Evolutionary conservation across 2,797 vertebrate genomes (phyloP), one percentile per base, ranked within the genome.

Genomic region (Nyctalus aviator): DNA sequence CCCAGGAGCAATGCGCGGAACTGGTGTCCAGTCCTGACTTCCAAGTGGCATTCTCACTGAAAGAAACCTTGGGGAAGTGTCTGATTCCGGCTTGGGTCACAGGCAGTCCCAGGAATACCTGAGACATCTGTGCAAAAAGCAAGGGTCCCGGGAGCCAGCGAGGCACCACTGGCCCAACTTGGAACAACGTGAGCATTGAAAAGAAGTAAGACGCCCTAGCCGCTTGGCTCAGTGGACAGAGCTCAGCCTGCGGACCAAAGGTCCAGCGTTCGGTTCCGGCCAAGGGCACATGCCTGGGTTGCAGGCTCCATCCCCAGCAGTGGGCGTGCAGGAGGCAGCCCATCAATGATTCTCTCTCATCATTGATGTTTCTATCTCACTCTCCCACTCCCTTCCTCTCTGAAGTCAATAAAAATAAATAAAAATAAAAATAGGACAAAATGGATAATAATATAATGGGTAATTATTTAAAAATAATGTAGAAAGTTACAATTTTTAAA

Each of bases 401-500:
- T 30, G 25, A 62, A 62, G 59, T 6, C 59, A 30, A 62, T 62
- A 62, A 30, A 62, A 62, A 30, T 62, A 14, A 30, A 53, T 46
- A 59, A 75, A 46, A 46, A 12, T 46, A 77, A 83, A 41, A 59
- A 75, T 32, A 41, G 30, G 64, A 30, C 55, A 41, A 57, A 77
- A 84, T 23, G 21, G 50, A 32, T 50, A 44, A 17, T 21, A 44
- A 44, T 44, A 27, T 18, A 25, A 10, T 53, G 48, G 11, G 14
- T 57, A 77, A 59, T 18, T 17, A 55, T 23, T 86, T 71, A 25
- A 37, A 93, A 88, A 75, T 25, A 84, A 87, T 55, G 77, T 73
- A 79, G 57, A 72, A 94, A 91, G 66, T 73, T 35, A 48, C 30
- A 77, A 50, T 59, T 68, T 90, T 44, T 73, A 21, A 86, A 91